Evolutionary conservation across 2,797 vertebrate genomes (phyloP).

Genomic region (Sandelia bainsii): DNA sequence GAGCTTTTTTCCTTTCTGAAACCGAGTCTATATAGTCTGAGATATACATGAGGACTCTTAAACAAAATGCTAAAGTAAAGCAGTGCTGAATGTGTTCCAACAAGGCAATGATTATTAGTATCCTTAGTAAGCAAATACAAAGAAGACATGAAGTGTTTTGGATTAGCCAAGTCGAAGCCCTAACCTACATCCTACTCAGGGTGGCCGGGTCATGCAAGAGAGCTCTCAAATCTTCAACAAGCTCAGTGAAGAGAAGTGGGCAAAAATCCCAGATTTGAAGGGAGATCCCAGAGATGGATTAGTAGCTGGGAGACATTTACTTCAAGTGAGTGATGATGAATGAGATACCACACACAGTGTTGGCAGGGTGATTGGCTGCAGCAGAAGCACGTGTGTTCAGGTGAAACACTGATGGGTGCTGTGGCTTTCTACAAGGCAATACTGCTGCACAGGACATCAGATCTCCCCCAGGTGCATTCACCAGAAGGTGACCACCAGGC

Average conservation of each 20-base stretch:
- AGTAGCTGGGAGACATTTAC: conserved; percentile 26
- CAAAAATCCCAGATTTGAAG: conserved; percentile 23
- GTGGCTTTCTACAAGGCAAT: background rate
- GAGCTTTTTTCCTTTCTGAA: conserved; percentile 1
- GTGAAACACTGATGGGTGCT: background rate
- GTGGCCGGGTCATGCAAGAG: conserved; percentile 17
- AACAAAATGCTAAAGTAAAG: conserved; percentile 22
- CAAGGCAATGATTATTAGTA: conserved; percentile 10
- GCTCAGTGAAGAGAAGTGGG: conserved; percentile 24
- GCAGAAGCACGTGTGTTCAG: conserved; percentile 13
- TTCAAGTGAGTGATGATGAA: conserved; percentile 42
- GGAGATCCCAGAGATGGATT: conserved; percentile 25
- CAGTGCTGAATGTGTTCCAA: conserved; percentile 15
- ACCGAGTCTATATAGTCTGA: background rate
- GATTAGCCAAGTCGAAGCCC: conserved; percentile 22
- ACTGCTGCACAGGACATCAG: background rate
- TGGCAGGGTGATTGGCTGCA: conserved; percentile 24
- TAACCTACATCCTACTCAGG: conserved; percentile 32
- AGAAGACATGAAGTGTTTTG: conserved; percentile 12
- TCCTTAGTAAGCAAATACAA: conserved; percentile 8
- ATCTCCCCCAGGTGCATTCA: background rate
- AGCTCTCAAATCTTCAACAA: conserved; percentile 2
- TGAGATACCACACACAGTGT: conserved; percentile 34
- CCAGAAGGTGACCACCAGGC: no score
- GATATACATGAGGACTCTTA: conserved; percentile 11